Conservation (phyloP, 2,797 vertebrate species). For the Iguana delicatissima region DNA sequence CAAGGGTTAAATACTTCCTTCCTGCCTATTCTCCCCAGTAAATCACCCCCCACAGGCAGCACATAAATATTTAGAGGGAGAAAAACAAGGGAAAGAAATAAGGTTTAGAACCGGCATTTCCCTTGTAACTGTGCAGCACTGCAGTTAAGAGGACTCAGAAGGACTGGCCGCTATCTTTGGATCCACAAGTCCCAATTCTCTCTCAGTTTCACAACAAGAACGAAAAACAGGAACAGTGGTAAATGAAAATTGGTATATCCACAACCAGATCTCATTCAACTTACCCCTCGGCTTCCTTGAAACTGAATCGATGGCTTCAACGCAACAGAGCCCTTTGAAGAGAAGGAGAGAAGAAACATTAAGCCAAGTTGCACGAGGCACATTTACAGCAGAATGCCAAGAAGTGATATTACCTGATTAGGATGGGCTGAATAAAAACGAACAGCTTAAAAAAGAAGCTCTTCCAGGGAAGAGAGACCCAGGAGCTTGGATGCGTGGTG, state of each 20-base stretch:
- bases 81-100: too few relatives aligned
- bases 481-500: not conserved
- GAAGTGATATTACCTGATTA: not conserved
- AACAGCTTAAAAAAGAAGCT: not conserved
- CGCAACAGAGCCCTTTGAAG: conserved; percentile 76
- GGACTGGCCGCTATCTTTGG: not conserved
- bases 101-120: not conserved
- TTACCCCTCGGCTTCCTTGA: conserved; percentile 86
- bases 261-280: conserved; percentile 54
- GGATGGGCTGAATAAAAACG: not conserved
- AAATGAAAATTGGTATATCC: too few relatives aligned
- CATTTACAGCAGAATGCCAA: too few relatives aligned
- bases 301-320: conserved; percentile 83
- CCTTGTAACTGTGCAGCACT: not conserved
- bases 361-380: not conserved
- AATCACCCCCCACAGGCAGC: not conserved
- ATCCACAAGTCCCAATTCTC: not conserved
- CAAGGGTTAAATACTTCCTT: not conserved
- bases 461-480: too few relatives aligned
- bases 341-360: not conserved
- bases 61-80: not conserved
- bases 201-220: fast-evolving
- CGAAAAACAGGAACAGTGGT: not conserved
- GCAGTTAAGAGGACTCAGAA: too few relatives aligned
- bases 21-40: not conserved